Percentiles rank a stretch among this genome's conserved stretches.
Evolutionary conservation across 1,140 invertebrate species (phyloP).

Genomic region (Zaprionus ornatus): DNA sequence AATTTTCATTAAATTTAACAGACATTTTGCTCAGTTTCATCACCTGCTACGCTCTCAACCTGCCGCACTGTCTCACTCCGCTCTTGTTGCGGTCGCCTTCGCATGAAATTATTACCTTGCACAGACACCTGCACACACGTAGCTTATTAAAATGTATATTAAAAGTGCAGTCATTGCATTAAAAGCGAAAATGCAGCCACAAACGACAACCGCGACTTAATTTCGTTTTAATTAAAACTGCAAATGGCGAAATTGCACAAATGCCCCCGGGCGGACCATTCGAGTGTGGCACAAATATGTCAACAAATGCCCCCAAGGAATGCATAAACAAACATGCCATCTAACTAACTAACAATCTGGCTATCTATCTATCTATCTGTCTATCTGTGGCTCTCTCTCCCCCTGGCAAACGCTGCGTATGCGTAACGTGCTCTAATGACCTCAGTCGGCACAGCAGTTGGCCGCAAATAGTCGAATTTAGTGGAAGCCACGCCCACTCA

Average conservation of each 20-base stretch:
- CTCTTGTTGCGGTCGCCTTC: neutral
- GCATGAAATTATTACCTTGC: slow-evolving; percentile 25
- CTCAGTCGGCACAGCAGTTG: slow-evolving; percentile 43
- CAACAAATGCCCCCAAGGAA: slow-evolving; percentile 14
- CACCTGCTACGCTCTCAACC: neutral
- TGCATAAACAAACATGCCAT: neutral
- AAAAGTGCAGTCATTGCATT: slow-evolving; percentile 52
- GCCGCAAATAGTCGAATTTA: slow-evolving; percentile 48
- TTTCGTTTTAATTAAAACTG: slow-evolving; percentile 79
- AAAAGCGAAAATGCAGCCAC: slow-evolving; percentile 38
- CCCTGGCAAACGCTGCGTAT: slow-evolving; percentile 57
- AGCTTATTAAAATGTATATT: slow-evolving; percentile 57
- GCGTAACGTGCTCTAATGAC: slow-evolving; percentile 66
- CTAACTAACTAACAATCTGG: neutral
- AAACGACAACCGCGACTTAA: slow-evolving; percentile 55
- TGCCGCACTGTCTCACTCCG: neutral
- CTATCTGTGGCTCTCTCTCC: neutral
- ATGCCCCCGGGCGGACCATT: neutral
- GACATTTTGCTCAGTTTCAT: neutral
- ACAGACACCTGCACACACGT: slow-evolving; percentile 5
- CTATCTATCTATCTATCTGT: neutral
- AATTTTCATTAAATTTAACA: slow-evolving; percentile 1
- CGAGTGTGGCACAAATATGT: slow-evolving; percentile 18
- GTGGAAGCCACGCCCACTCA: slow-evolving; percentile 2
- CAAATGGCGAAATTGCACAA: slow-evolving; percentile 54